phyloP scores from a whole-genome alignment of 2,797 vertebrate species.

The Pyrocephalus nanus region DNA sequence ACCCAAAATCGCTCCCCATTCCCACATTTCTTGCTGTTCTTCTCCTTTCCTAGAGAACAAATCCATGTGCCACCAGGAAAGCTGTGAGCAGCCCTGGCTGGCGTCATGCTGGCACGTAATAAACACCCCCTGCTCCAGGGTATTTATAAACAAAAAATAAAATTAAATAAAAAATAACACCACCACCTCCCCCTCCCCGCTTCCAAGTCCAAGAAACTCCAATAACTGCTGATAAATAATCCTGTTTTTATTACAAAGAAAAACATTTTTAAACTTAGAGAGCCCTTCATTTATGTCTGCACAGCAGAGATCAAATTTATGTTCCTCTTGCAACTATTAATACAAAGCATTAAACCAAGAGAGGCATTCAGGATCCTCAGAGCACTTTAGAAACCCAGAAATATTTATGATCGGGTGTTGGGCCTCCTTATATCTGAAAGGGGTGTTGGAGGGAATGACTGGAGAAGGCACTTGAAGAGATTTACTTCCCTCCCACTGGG shows the following conservation, averaged over 20 bases:
- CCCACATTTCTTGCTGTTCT: not conserved
- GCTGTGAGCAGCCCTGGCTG: accelerated
- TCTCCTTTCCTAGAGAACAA: not conserved
- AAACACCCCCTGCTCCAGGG: not conserved
- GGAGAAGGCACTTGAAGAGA: not conserved
- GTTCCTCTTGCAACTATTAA: conserved; percentile 3
- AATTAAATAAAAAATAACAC: accelerated
- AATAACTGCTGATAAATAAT: not conserved
- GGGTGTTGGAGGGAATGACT: not conserved
- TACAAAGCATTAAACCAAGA: not conserved
- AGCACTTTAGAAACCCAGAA: not conserved
- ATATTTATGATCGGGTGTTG: not conserved
- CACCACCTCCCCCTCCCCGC: not conserved
- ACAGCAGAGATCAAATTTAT: not conserved
- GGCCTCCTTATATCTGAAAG: not conserved
- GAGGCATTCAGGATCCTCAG: not conserved
- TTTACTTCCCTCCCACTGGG: conserved; percentile 16
- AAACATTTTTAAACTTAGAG: not conserved
- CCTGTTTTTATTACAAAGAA: not conserved
- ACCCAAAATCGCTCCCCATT: accelerated
- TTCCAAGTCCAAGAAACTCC: not conserved
- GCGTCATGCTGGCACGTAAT: accelerated
- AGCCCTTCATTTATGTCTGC: not conserved
- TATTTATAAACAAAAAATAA: not conserved
- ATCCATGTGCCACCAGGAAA: not conserved